Base-by-base conservation (phyloP, 2,797 vertebrate genomes). In the Neomorphus geoffroyi region DNA sequence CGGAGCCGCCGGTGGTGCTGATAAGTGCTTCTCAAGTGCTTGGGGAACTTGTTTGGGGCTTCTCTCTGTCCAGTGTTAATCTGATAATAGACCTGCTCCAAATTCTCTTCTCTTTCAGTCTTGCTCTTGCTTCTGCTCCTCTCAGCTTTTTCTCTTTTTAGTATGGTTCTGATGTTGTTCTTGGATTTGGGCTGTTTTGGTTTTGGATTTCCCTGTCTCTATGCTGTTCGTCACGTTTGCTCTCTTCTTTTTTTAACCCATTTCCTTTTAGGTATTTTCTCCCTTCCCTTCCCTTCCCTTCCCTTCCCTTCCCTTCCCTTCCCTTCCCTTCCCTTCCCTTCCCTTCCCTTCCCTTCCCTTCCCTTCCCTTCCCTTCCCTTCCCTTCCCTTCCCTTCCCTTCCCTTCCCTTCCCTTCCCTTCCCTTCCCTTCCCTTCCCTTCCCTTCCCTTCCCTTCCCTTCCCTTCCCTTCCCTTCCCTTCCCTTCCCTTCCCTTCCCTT, bases 1-100 rank as follows among this genome's bases (percentile, higher is more conserved):
- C 0, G 0, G 18, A 39, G 74, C 74, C 70, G 56, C 32, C 35
- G 24, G 60, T 0, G 0, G 65, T 48, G 39, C 23, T 80, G 83
- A 73, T 71, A 77, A 91, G 62, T 10, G 28, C 56, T 67, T 58
- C 72, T 62, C 62, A 65, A 91, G 58, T 10, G 1, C 30, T 61
- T 23, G 21, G 70, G 61, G 64, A 66, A 26, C 46, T 86, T 1
- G 1, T 73, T 5, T 58, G 37, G 56, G 50, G 35, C 21, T 23
- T 72, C 21, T 64, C 21, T 60, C 50, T 46, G n/a, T 22, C 41
- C 23, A 8, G 19, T 56, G 39, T 74, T 84, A 84, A 57, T 79
- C 60, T 41, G 64, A 28, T 73, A 71, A 33, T 35, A 53, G 67
- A 64, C 6, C 1, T 85, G n/a, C 67, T 91, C 50, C 23, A 28